Base-by-base conservation (phyloP, 2,113 vertebrate species). In the Chiloscyllium plagiosum region DNA sequence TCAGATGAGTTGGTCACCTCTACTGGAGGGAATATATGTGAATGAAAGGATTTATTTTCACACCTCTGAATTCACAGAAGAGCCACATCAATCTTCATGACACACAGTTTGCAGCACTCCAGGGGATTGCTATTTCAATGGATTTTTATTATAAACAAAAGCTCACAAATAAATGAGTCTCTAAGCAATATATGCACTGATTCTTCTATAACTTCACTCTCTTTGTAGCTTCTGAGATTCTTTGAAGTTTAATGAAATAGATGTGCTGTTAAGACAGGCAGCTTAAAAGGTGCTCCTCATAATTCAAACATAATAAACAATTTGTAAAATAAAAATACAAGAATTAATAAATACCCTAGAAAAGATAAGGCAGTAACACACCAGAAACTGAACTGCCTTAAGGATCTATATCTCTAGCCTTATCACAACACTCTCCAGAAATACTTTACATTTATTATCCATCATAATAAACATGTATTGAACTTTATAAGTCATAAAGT, bases 41-140 rank as follows among this genome's bases (percentile, higher is more conserved):
- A 90, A 90, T 83, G 80, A 65, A 90, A 33, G 26, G 26, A 33
- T 90, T 90, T 61, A 33, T 90, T 90, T 33, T 90, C 61, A 90
- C 52, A 90, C 52, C 87, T n/a, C 52, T 56, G 50, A 90, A 65
- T 90, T 90, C 61, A 56, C 26, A 65, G 19, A 24, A 29, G 12
- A 17, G 26, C 33, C 61, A 13, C 87, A 90, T 90, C 26, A 61
- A 90, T 90, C 87, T 61, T 56, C 52, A 29, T 87, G 87, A 29
- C 87, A 90, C 26, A 19, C 12, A 65, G 4, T 90, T 65, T 12
- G 13, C 24, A 90, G 87, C 52, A 90, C 26, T 90, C 52, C 29
- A 61, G 52, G 12, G 12, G 56, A 29, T 90, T 90, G 87, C 87
- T 56, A 13, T 61, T 52, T n/a, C 24, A 65, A 52, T 61, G 52